These are phyloP conservation scores for Chamaetylas fuelleborni DNA, from an alignment of 2,113 vertebrate species.

Conservation along the genomic window DNA sequence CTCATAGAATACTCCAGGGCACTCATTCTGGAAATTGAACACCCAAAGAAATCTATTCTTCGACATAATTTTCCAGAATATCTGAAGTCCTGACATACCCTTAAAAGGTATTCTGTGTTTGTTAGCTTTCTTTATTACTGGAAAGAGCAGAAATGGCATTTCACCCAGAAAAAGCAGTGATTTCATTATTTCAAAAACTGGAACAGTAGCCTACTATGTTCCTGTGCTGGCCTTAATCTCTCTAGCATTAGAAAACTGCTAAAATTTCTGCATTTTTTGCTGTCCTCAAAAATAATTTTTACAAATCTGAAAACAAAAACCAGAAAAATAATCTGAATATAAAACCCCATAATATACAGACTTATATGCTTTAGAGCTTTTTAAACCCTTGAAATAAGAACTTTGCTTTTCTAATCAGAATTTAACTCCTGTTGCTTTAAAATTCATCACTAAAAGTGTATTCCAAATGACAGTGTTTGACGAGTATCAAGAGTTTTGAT, in stretches of 20 bases:
- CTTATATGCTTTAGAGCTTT: not conserved
- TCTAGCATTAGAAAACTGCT: not conserved
- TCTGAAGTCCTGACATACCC: not conserved
- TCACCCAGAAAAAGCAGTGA: not conserved
- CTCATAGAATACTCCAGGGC: not conserved
- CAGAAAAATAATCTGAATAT: not conserved
- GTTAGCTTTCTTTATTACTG: not conserved
- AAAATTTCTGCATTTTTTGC: not conserved
- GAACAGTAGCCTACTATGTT: not conserved
- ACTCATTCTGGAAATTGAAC: not conserved
- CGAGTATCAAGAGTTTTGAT: not conserved
- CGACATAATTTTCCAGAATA: not conserved
- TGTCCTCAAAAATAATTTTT: not conserved
- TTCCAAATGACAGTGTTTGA: not conserved
- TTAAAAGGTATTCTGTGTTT: not conserved
- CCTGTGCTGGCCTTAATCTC: not conserved
- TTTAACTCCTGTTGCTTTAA: not conserved
- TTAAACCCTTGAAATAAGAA: not conserved
- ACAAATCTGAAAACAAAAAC: not conserved
- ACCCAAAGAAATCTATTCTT: not conserved
- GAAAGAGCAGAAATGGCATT: not conserved
- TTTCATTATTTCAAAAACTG: not conserved
- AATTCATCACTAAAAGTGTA: slow-evolving; percentile 4
- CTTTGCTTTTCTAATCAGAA: not conserved
- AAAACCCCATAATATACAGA: not conserved